Evolutionary conservation across 2,888 invertebrate species (phyloP).

Genomic region (Calameuta pallipes): DNA sequence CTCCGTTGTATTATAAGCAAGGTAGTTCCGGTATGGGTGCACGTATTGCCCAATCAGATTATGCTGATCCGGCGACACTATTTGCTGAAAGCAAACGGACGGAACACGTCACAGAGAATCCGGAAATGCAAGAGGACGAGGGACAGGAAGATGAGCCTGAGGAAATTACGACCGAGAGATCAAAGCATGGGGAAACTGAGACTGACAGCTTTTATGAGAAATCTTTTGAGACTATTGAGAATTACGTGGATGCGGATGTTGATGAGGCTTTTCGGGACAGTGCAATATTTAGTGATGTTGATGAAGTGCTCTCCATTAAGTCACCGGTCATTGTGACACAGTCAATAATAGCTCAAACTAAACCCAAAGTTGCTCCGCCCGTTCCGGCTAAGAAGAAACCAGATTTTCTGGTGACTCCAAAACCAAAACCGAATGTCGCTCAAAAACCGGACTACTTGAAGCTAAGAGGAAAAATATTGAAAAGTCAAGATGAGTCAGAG

Average conservation of each 20-base stretch:
- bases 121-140: conserved; percentile 6
- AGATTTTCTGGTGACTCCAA: conserved; percentile 24
- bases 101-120: conserved; percentile 16
- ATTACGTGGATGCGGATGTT: conserved; percentile 72
- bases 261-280: conserved; percentile 82
- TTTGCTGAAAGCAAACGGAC: conserved; percentile 62
- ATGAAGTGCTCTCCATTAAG: conserved; percentile 65
- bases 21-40: conserved; percentile 87
- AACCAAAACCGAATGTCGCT: conserved; percentile 45
- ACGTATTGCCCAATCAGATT: conserved; percentile 88
- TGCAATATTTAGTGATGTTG: conserved; percentile 84
- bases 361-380: conserved; percentile 49
- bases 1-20: conserved; percentile 73
- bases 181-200: conserved; percentile 58
- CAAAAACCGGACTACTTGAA: conserved; percentile 54
- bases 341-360: neutral
- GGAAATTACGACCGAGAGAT: neutral
- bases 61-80: conserved; percentile 83
- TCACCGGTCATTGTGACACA: conserved; percentile 10
- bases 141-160: conserved; percentile 18
- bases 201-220: conserved; percentile 82
- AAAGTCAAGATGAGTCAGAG: neutral
- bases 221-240: conserved; percentile 80
- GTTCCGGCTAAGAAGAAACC: conserved; percentile 47
- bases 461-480: conserved; percentile 27